phyloP scores from a whole-genome alignment of 2,888 invertebrate species.

The Allophyes oxyacanthae region DNA sequence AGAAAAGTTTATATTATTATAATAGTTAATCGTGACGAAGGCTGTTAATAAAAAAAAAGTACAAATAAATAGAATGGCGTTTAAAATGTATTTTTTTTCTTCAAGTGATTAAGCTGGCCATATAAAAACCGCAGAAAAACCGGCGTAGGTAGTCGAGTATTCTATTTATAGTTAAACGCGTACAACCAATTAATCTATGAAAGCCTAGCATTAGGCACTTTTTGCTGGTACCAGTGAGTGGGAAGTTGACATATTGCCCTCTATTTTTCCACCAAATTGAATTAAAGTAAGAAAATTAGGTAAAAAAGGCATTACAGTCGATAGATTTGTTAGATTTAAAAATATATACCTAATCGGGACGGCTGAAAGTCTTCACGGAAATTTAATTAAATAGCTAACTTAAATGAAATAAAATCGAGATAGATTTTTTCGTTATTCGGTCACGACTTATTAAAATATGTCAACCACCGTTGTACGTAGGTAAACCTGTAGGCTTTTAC shows the following conservation, averaged over 20 bases:
- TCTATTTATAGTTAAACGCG: slow-evolving; percentile 24
- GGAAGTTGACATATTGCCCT: slow-evolving; percentile 33
- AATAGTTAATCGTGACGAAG: slow-evolving; percentile 4
- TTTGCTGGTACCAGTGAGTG: slow-evolving; percentile 12
- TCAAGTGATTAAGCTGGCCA: slow-evolving; percentile 15
- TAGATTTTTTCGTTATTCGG: no score
- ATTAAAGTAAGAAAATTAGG: slow-evolving; percentile 17
- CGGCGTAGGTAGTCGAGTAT: background rate
- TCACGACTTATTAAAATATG: no score
- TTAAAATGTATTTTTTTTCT: slow-evolving; percentile 17
- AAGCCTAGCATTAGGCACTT: slow-evolving; percentile 22
- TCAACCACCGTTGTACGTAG: no score
- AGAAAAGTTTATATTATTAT: slow-evolving; percentile 9
- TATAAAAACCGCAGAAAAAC: slow-evolving; percentile 26
- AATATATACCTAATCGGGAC: no score
- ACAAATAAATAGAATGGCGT: slow-evolving; percentile 9
- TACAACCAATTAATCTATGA: slow-evolving; percentile 37
- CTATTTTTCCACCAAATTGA: slow-evolving; percentile 22
- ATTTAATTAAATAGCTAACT: no score
- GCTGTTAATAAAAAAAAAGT: slow-evolving; percentile 6
- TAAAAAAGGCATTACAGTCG: slow-evolving; percentile 7
- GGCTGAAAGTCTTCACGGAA: no score
- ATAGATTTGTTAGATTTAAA: no score
- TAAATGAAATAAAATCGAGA: no score
- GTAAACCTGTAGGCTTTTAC: no score